phyloP scores from a whole-genome alignment of 64 coral and sea anemone species.

The Dendronephthya gigantea region DNA sequence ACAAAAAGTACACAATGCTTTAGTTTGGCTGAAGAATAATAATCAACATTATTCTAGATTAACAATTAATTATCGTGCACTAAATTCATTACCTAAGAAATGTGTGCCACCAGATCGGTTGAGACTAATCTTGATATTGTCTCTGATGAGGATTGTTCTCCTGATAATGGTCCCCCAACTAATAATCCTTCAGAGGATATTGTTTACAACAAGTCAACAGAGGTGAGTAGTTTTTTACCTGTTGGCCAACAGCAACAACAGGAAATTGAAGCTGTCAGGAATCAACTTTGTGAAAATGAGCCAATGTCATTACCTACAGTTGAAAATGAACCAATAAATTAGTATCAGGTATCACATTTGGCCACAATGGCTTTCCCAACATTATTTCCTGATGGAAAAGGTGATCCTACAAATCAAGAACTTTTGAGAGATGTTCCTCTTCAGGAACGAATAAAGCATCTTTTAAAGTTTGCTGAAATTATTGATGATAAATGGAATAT shows the following conservation, averaged over 20 bases:
- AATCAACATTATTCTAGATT: background rate
- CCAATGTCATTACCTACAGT: conserved; percentile 14
- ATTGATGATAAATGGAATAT: conserved; percentile 39
- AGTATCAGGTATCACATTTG: conserved; percentile 26
- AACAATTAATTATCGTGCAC: too few species aligned
- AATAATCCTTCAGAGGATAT: background rate
- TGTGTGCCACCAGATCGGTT: background rate
- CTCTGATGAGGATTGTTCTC: too few species aligned
- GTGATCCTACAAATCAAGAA: conserved; percentile 42
- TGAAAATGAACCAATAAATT: conserved; percentile 37
- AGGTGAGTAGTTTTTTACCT: conserved; percentile 43
- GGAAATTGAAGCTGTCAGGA: conserved; percentile 23
- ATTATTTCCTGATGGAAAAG: conserved; percentile 48
- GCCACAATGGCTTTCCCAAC: conserved; percentile 43
- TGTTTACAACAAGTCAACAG: conserved; percentile 26
- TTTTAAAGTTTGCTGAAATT: conserved; percentile 43
- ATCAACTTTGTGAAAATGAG: too few species aligned
- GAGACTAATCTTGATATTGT: too few species aligned
- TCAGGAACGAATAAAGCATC: conserved; percentile 24
- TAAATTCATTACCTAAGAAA: background rate
- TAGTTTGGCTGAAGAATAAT: background rate
- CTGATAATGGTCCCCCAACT: too few species aligned
- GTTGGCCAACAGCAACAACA: conserved; percentile 27
- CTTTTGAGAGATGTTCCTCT: conserved; percentile 17
- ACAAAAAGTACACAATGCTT: background rate